These are phyloP conservation scores for Neoarius graeffei DNA, from an alignment of 2,113 vertebrate genomes.

Conservation along the genomic window DNA sequence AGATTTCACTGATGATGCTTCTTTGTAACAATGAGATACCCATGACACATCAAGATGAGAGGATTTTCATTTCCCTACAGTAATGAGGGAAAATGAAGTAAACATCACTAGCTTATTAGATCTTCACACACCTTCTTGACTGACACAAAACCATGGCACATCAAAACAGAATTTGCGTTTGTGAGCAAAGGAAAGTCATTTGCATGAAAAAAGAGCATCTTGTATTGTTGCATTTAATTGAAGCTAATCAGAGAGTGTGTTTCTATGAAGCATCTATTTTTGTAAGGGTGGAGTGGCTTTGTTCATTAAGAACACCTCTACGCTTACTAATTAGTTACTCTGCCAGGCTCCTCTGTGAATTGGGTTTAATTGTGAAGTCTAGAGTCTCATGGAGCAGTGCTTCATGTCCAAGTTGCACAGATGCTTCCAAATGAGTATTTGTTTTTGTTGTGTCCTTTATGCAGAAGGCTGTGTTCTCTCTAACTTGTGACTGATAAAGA, in stretches of 20 bases:
- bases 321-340: slow-evolving; percentile 70
- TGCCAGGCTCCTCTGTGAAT: slow-evolving; percentile 57
- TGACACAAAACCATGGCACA: slow-evolving; percentile 44
- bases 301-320: slow-evolving; percentile 68
- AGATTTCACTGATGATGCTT: slow-evolving; percentile 48
- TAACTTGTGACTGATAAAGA: slow-evolving; percentile 12
- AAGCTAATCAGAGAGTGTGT: slow-evolving; percentile 71
- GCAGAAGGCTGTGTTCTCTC: background rate
- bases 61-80: slow-evolving; percentile 60
- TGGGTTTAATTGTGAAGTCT: slow-evolving; percentile 65
- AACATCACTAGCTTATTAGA: slow-evolving; percentile 58
- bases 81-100: slow-evolving; percentile 48
- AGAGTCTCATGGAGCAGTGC: slow-evolving; percentile 36
- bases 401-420: slow-evolving; percentile 47
- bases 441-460: background rate
- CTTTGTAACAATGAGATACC: slow-evolving; percentile 65
- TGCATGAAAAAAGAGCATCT: slow-evolving; percentile 60
- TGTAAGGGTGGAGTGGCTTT: slow-evolving; percentile 60
- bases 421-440: slow-evolving; percentile 14
- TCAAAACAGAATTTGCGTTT: slow-evolving; percentile 56
- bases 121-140: slow-evolving; percentile 56
- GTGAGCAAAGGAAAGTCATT: slow-evolving; percentile 53
- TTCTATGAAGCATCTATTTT: slow-evolving; percentile 45
- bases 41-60: slow-evolving; percentile 61
- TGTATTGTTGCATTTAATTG: slow-evolving; percentile 66